phyloP scores from a whole-genome alignment of 2,113 vertebrate species.

The Scomber japonicus region DNA sequence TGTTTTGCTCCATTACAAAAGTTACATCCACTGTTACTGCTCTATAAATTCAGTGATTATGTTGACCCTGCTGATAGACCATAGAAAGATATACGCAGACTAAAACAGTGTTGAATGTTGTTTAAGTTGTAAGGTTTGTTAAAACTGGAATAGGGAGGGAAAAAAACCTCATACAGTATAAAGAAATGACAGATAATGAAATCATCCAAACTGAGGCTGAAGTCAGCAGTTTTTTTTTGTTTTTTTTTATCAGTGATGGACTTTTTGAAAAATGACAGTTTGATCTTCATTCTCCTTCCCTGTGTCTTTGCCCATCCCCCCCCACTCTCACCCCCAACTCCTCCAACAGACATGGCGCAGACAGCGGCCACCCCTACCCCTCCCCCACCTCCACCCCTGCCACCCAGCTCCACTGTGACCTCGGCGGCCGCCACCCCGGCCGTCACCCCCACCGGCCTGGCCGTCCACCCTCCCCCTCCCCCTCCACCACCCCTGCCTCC shows the following conservation, averaged over 20 bases:
- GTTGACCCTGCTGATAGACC: not conserved
- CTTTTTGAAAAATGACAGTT: not conserved
- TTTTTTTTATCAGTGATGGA: not conserved
- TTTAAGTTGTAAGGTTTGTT: not conserved
- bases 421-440: slow-evolving; percentile 78
- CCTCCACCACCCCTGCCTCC: slow-evolving; percentile 87
- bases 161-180: not conserved
- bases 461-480: slow-evolving; percentile 86
- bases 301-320: slow-evolving; percentile 19
- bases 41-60: not conserved
- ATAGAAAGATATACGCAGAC: not conserved
- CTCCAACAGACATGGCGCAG: slow-evolving; percentile 86
- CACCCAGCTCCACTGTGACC: slow-evolving; percentile 87
- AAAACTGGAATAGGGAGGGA: not conserved
- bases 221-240: not conserved
- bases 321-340: not conserved
- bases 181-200: no score
- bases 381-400: slow-evolving; percentile 92
- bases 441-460: slow-evolving; percentile 81
- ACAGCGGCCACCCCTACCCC: slow-evolving; percentile 87
- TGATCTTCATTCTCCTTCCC: slow-evolving; percentile 11
- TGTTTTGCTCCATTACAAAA: not conserved
- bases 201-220: not conserved
- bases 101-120: not conserved
- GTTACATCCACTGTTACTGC: not conserved